These are phyloP conservation scores for Protonemura montana DNA, from an alignment of 2,888 invertebrate species.

Conservation along the genomic window DNA sequence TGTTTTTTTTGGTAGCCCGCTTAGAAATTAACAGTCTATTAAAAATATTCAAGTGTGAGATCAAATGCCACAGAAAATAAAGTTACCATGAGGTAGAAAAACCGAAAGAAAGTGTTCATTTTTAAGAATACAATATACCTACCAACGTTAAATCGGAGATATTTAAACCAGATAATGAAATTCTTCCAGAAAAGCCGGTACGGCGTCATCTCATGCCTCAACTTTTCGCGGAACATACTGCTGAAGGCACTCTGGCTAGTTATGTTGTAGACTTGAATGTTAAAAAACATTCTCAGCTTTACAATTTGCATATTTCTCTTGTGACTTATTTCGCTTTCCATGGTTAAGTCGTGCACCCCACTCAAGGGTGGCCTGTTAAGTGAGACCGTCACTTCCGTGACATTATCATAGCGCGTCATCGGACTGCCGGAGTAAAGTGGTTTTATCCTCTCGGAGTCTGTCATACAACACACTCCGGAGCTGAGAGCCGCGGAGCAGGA, in stretches of 20 bases:
- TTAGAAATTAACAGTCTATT: too few relatives aligned
- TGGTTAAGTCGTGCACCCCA: not conserved
- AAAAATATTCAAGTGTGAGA: too few relatives aligned
- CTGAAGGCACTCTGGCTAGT: not conserved
- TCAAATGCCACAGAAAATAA: too few relatives aligned
- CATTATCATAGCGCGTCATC: not conserved
- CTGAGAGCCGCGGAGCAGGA: not conserved
- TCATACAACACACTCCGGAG: not conserved
- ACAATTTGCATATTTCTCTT: slow-evolving; percentile 12
- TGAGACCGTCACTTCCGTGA: not conserved
- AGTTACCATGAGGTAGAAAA: too few relatives aligned
- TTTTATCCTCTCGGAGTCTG: not conserved
- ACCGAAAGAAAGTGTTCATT: too few relatives aligned
- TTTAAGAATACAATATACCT: too few relatives aligned
- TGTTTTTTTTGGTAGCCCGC: too few relatives aligned
- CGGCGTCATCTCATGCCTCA: not conserved
- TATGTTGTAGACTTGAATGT: not conserved
- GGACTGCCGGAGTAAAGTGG: not conserved
- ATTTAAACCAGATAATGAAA: too few relatives aligned
- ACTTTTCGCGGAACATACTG: not conserved
- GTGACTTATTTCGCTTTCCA: not conserved
- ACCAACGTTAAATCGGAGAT: too few relatives aligned
- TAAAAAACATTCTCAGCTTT: not conserved
- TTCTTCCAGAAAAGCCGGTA: too few relatives aligned
- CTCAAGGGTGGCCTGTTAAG: not conserved